phyloP scores from a whole-genome alignment of 2,113 vertebrate genomes.

The Onychostoma macrolepis region DNA sequence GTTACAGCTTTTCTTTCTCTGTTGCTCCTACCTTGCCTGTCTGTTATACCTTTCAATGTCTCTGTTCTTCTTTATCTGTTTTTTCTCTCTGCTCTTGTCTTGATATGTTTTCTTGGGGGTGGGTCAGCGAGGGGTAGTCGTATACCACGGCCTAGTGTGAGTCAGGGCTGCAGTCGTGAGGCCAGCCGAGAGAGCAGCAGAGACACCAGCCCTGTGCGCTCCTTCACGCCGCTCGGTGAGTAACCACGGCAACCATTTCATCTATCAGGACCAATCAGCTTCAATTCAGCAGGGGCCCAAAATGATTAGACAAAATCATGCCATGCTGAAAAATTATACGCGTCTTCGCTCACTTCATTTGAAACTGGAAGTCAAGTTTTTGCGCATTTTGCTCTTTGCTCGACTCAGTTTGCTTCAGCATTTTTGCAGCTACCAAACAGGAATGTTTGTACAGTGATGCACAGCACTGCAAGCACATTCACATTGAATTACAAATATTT shows the following conservation, averaged over 20 bases:
- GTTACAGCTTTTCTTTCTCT: constrained; percentile 67
- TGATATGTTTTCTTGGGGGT: constrained; percentile 64
- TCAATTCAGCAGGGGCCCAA: neutral
- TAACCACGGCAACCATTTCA: constrained; percentile 58
- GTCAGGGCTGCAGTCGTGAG: constrained; percentile 98
- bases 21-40: constrained; percentile 61
- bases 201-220: constrained; percentile 95
- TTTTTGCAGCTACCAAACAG: neutral
- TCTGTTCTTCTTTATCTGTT: constrained; percentile 65
- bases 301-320: neutral
- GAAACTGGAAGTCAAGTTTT: constrained; percentile 5
- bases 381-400: constrained; percentile 7
- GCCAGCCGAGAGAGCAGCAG: constrained; percentile 98
- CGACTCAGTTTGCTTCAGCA: neutral
- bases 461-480: neutral
- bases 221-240: constrained; percentile 96
- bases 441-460: neutral
- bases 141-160: constrained; percentile 98
- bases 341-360: neutral
- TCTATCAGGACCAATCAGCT: constrained; percentile 35
- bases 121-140: constrained; percentile 91
- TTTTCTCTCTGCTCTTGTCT: constrained; percentile 63
- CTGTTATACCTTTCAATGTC: constrained; percentile 49
- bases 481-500: neutral
- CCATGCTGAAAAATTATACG: neutral